phyloP scores from a whole-genome alignment of 2,113 vertebrate genomes.

The Epinephelus cyanopodus region DNA sequence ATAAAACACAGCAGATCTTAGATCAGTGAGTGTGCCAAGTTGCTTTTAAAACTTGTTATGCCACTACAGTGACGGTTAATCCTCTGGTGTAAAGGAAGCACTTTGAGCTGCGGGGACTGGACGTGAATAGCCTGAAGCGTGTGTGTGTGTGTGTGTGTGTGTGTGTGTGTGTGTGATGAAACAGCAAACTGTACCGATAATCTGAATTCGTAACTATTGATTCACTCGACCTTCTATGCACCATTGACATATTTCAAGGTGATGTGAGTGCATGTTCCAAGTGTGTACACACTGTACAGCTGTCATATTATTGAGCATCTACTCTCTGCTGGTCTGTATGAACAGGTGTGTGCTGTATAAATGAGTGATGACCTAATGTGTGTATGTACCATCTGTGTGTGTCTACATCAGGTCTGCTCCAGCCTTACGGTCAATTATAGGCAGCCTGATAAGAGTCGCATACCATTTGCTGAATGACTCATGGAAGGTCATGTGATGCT shows the following conservation, averaged over 20 bases:
- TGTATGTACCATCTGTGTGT: slow-evolving; percentile 2
- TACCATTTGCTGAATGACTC: slow-evolving; percentile 35
- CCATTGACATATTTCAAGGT: slow-evolving; percentile 23
- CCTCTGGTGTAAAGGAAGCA: not conserved
- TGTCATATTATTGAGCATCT: slow-evolving; percentile 2
- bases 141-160: not conserved
- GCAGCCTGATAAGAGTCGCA: slow-evolving; percentile 45
- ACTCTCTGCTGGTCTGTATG: slow-evolving; percentile 14
- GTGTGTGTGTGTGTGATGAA: not conserved
- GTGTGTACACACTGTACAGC: not conserved
- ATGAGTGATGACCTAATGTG: slow-evolving; percentile 22
- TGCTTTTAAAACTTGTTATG: slow-evolving; percentile 4
- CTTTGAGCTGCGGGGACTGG: slow-evolving; percentile 11
- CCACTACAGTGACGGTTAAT: not conserved
- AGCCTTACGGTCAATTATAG: slow-evolving; percentile 36
- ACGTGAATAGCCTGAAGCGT: slow-evolving; percentile 5
- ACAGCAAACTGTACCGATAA: slow-evolving; percentile 7
- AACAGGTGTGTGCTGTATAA: not conserved
- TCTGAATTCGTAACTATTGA: slow-evolving; percentile 51
- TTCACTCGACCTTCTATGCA: slow-evolving; percentile 17
- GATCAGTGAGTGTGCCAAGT: slow-evolving; percentile 5
- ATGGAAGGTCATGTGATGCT: slow-evolving; percentile 24
- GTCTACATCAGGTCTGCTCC: slow-evolving; percentile 4
- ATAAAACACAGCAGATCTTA: slow-evolving; percentile 1
- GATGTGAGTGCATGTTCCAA: not conserved